phyloP scores from a whole-genome alignment of 2,797 vertebrate species.

The Otolemur crassicaudatus region DNA sequence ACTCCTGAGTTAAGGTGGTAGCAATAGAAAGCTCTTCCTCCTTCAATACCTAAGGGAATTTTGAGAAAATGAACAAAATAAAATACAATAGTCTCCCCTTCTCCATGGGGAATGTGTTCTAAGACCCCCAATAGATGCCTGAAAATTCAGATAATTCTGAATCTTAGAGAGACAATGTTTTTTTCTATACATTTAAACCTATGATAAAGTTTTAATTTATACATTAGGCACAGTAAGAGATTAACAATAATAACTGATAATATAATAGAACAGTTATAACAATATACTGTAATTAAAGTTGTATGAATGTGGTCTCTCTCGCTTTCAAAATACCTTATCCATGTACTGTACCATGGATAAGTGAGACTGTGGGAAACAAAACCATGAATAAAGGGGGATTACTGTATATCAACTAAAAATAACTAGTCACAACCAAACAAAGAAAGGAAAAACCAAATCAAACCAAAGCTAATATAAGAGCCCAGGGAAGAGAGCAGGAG shows the following conservation, averaged over 20 bases:
- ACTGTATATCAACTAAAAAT: not conserved
- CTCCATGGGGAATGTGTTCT: not conserved
- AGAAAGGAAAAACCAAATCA: not conserved
- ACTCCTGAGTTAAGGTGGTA: not conserved
- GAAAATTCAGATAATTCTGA: not conserved
- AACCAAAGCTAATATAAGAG: not conserved
- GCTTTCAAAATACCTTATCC: not conserved
- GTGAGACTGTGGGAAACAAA: not conserved
- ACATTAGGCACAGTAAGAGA: not conserved
- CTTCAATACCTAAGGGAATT: not conserved
- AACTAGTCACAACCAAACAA: not conserved
- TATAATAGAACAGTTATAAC: not conserved
- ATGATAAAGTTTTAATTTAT: not conserved
- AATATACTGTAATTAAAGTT: not conserved
- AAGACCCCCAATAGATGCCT: not conserved
- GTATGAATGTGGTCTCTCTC: not conserved
- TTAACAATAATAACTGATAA: not conserved
- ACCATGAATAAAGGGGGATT: not conserved
- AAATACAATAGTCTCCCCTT: not conserved
- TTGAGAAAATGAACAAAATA: not conserved
- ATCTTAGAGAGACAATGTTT: not conserved
- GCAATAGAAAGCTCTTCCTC: not conserved
- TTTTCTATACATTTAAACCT: not conserved
- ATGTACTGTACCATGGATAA: not conserved
- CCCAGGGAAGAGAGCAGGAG: not conserved